Evolutionary conservation across 2,797 vertebrate genomes (phyloP).

Genomic region (Pseudotriccus pelzelni): DNA sequence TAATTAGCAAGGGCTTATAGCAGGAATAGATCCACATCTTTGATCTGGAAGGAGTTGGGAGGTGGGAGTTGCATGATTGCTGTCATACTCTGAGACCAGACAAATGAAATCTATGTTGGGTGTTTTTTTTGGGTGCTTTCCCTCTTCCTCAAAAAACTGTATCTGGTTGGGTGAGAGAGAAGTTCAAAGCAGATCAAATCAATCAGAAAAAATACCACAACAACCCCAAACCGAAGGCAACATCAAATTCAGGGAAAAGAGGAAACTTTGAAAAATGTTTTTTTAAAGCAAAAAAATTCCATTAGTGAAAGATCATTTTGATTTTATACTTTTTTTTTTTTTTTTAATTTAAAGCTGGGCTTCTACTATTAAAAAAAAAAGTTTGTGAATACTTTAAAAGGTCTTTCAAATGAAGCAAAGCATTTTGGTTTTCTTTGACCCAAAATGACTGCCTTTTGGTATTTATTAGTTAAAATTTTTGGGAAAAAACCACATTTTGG

Average conservation of each 20-base stretch:
- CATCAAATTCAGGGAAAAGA: background rate
- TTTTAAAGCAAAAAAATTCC: background rate
- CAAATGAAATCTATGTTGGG: background rate
- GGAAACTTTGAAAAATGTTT: background rate
- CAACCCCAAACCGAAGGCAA: background rate
- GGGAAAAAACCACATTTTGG: accelerated
- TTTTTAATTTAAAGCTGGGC: background rate
- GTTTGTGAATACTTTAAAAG: background rate
- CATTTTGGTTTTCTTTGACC: background rate
- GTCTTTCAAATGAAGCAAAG: background rate
- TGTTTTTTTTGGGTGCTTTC: background rate
- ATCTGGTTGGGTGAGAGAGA: background rate
- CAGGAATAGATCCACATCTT: constrained; percentile 3
- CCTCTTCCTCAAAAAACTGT: background rate
- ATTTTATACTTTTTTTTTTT: background rate
- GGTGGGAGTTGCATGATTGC: background rate
- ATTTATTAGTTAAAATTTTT: background rate
- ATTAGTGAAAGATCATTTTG: background rate
- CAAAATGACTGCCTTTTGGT: background rate
- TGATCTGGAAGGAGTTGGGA: constrained; percentile 30
- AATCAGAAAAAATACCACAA: background rate
- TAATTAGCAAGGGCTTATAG: constrained; percentile 41
- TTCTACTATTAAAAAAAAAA: background rate
- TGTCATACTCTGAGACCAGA: background rate
- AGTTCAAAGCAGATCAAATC: background rate